Percentiles rank a stretch among this genome's conserved stretches.
Conservation (phyloP, 2,888 invertebrate species). For the Drosophila mercatorum region DNA sequence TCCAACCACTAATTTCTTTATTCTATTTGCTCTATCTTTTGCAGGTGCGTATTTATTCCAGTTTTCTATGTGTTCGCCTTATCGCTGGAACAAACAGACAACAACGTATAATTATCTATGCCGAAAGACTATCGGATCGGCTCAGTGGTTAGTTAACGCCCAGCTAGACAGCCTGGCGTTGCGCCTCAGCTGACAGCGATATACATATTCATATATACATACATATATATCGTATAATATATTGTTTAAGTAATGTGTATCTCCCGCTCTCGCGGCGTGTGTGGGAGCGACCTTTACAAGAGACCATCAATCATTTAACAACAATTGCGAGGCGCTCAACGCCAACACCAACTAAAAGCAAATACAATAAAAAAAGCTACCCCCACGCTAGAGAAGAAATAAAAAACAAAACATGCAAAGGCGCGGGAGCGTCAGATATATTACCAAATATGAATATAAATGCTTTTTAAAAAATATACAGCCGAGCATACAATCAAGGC, state of each 20-base stretch:
- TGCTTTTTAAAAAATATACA: conserved; percentile 33
- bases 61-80: conserved; percentile 26
- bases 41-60: conserved; percentile 62
- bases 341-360: conserved; percentile 55
- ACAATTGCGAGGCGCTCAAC: conserved; percentile 63
- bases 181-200: conserved; percentile 22
- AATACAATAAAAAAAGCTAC: conserved; percentile 30
- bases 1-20: conserved; percentile 49
- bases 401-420: conserved; percentile 37
- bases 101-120: conserved; percentile 55
- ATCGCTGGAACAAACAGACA: conserved; percentile 36
- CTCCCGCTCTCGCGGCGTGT: conserved; percentile 11
- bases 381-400: conserved; percentile 35
- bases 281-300: conserved; percentile 56
- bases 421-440: conserved; percentile 50
- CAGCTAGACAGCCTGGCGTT: conserved; percentile 68
- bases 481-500: neutral
- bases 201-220: conserved; percentile 22
- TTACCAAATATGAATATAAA: conserved; percentile 77
- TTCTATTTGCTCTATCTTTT: conserved; percentile 42
- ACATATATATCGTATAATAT: conserved; percentile 56
- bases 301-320: conserved; percentile 74
- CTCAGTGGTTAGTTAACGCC: conserved; percentile 51
- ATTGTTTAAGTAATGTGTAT: conserved; percentile 61
- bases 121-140: conserved; percentile 16